These are phyloP conservation scores for Stenolophus ochropezus DNA, from an alignment of 2,888 invertebrate genomes.

Conservation along the genomic window DNA sequence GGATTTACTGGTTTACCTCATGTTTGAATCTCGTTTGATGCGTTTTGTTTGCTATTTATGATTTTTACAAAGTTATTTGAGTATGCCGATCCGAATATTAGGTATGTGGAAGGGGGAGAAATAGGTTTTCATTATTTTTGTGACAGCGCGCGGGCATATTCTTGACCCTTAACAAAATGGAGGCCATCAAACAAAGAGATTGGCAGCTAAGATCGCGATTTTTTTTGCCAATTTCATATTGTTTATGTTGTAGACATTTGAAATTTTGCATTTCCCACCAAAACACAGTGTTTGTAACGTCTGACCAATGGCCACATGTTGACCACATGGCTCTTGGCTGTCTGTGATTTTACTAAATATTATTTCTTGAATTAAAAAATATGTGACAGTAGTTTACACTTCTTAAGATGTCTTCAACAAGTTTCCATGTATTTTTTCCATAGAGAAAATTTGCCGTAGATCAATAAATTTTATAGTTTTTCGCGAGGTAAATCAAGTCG, in stretches of 20 bases:
- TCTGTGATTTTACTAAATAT: not conserved
- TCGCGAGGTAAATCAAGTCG: not conserved
- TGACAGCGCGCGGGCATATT: constrained; percentile 79
- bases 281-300: constrained; percentile 61
- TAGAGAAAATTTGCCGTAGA: not conserved
- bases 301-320: constrained; percentile 71
- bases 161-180: constrained; percentile 87
- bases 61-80: constrained; percentile 58
- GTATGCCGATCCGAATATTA: constrained; percentile 59
- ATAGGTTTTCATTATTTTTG: constrained; percentile 75
- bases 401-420: not conserved
- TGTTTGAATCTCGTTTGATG: constrained; percentile 8
- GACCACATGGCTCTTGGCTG: constrained; percentile 63
- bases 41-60: constrained; percentile 24
- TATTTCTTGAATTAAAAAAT: constrained; percentile 22
- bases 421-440: not conserved
- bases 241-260: constrained; percentile 65
- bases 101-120: constrained; percentile 67
- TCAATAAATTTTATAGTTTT: not conserved
- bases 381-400: not conserved
- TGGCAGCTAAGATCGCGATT: constrained; percentile 77
- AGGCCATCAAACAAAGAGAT: constrained; percentile 86
- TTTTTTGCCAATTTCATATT: constrained; percentile 63
- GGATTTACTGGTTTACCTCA: constrained; percentile 38
- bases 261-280: constrained; percentile 71